Percentiles rank a stretch among this genome's conserved stretches.
These are phyloP conservation scores for Cygnus atratus DNA, from an alignment of 2,113 vertebrate species.

Conservation along the genomic window DNA sequence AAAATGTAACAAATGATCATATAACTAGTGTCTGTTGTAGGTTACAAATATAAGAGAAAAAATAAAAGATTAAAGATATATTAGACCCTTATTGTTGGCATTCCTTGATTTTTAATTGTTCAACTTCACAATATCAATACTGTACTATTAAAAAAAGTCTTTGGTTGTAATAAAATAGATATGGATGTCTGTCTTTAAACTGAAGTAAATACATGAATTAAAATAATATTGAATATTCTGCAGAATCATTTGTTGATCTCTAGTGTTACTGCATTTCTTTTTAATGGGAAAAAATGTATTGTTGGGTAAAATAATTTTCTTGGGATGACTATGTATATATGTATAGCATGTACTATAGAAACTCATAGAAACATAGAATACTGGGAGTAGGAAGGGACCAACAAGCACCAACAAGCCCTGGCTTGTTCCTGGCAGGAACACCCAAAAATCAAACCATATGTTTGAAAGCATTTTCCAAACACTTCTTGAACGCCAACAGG, in stretches of 20 bases:
- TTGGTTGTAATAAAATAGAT: not conserved
- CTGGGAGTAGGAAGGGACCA: too few relatives aligned
- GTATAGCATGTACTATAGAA: too few relatives aligned
- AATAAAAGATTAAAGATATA: not conserved
- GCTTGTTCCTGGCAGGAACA: too few relatives aligned
- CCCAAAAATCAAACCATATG: too few relatives aligned
- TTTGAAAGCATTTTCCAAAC: too few relatives aligned
- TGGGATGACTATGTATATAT: not conserved
- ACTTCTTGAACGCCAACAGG: too few relatives aligned
- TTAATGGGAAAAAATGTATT: not conserved
- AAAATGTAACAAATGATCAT: not conserved
- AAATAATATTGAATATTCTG: not conserved
- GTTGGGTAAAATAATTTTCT: rapidly evolving
- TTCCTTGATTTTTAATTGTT: not conserved
- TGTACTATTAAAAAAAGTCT: not conserved
- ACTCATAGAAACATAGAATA: too few relatives aligned
- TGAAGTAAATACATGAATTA: not conserved
- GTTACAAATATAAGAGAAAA: not conserved
- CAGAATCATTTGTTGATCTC: not conserved
- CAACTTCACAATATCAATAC: not conserved
- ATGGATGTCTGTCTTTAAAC: not conserved
- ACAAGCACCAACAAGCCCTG: too few relatives aligned
- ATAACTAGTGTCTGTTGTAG: not conserved
- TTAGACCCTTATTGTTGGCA: not conserved
- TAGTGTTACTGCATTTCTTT: not conserved